A percentile compares a stretch with the other conserved stretches of the same genome.
phyloP scores from a whole-genome alignment of 2,797 vertebrate species.

The Gadopsis bispinosus region DNA sequence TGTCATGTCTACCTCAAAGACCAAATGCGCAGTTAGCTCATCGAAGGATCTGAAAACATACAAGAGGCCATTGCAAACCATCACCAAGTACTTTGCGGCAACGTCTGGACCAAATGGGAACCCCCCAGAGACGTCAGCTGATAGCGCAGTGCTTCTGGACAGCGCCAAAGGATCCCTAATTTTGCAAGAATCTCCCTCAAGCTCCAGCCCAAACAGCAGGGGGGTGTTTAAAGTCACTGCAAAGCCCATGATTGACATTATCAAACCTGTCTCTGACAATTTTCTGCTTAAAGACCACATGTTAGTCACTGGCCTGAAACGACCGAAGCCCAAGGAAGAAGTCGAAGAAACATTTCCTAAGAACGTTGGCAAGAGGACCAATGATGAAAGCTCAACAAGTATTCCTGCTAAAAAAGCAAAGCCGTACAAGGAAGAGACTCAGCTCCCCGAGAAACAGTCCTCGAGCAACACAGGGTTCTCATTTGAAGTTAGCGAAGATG shows the following conservation, averaged over 20 bases:
- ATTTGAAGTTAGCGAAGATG: slow-evolving; percentile 89
- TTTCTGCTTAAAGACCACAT: slow-evolving; percentile 78
- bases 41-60: slow-evolving; percentile 84
- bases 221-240: slow-evolving; percentile 89
- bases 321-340: slow-evolving; percentile 75
- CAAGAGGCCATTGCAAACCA: slow-evolving; percentile 83
- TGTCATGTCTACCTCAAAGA: slow-evolving; percentile 77
- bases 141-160: slow-evolving; percentile 78
- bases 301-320: slow-evolving; percentile 65
- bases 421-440: slow-evolving; percentile 78
- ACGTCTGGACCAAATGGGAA: slow-evolving; percentile 78
- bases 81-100: slow-evolving; percentile 79
- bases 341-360: slow-evolving; percentile 82
- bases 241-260: slow-evolving; percentile 88
- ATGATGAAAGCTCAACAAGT: slow-evolving; percentile 76
- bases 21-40: slow-evolving; percentile 73
- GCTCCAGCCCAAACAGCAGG: slow-evolving; percentile 83
- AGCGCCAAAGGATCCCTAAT: slow-evolving; percentile 82
- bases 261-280: slow-evolving; percentile 73
- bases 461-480: slow-evolving; percentile 82
- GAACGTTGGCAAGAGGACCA: slow-evolving; percentile 80
- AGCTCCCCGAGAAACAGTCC: slow-evolving; percentile 79
- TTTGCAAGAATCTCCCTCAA: slow-evolving; percentile 83
- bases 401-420: slow-evolving; percentile 87
- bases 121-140: slow-evolving; percentile 78